phyloP scores from a whole-genome alignment of 2,113 vertebrate genomes.

The Synodontis membranacea region DNA sequence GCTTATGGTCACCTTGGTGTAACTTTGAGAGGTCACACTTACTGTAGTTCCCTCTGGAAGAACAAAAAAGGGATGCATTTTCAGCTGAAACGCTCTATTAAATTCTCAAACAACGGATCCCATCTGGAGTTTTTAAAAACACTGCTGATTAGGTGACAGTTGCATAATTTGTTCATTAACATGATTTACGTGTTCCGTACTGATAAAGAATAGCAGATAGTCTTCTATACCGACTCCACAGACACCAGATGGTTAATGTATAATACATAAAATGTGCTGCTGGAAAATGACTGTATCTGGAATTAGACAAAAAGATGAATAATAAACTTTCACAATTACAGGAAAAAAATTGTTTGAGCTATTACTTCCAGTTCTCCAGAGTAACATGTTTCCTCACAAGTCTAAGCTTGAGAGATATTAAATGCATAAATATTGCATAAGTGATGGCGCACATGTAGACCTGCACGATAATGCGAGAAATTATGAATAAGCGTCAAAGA shows the following conservation, averaged over 20 bases:
- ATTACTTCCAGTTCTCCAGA: neutral
- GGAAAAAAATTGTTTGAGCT: neutral
- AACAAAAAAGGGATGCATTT: neutral
- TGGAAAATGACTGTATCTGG: conserved; percentile 76
- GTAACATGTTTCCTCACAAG: neutral
- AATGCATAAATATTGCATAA: conserved; percentile 1
- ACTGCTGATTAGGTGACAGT: neutral
- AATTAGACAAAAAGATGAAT: neutral
- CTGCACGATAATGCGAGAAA: neutral
- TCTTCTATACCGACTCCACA: conserved; percentile 75
- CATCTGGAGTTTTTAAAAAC: neutral
- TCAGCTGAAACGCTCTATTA: neutral
- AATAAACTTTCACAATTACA: neutral
- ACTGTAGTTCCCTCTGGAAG: conserved; percentile 55
- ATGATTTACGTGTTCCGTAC: neutral
- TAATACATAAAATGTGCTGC: conserved; percentile 62
- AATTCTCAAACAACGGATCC: neutral
- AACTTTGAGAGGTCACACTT: conserved; percentile 53
- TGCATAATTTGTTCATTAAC: neutral
- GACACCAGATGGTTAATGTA: neutral
- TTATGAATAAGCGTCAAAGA: neutral
- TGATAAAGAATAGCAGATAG: conserved; percentile 59
- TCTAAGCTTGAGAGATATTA: conserved; percentile 10
- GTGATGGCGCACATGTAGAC: neutral
- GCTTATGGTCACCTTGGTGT: conserved; percentile 56